These are phyloP conservation scores for Callocephalon fimbriatum DNA, from an alignment of 2,113 vertebrate genomes.

Conservation along the genomic window DNA sequence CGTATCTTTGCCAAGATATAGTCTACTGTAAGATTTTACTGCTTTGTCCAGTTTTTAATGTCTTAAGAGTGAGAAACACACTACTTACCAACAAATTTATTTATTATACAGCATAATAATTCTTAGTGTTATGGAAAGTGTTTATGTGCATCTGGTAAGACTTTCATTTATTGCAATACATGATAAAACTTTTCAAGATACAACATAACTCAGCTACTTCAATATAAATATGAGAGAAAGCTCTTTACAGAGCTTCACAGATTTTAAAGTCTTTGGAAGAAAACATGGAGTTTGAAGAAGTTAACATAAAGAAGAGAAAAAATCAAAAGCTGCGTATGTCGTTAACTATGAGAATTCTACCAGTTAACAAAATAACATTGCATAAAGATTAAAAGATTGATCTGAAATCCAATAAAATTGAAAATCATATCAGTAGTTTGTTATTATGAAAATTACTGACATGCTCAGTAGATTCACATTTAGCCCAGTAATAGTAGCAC, in stretches of 20 bases:
- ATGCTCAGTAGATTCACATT: neutral
- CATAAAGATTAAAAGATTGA: neutral
- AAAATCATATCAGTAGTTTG: neutral
- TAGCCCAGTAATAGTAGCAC: neutral
- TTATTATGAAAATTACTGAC: neutral
- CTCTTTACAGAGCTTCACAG: neutral
- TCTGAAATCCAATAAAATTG: neutral
- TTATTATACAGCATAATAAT: neutral
- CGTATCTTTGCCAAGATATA: neutral
- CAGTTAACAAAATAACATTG: neutral
- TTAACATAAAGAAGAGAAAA: neutral
- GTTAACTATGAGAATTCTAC: neutral
- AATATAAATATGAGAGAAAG: neutral
- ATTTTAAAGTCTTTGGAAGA: neutral
- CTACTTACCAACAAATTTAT: neutral
- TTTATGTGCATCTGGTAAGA: neutral
- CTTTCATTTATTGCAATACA: neutral
- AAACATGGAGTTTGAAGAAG: neutral
- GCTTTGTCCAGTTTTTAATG: neutral
- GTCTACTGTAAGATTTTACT: neutral
- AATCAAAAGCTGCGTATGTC: neutral
- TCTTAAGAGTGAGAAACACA: neutral
- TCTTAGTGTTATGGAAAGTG: neutral
- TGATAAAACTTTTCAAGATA: neutral
- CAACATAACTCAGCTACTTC: neutral